These are phyloP conservation scores for Cebus imitator DNA, from an alignment of 2,113 vertebrate genomes.

Conservation along the genomic window DNA sequence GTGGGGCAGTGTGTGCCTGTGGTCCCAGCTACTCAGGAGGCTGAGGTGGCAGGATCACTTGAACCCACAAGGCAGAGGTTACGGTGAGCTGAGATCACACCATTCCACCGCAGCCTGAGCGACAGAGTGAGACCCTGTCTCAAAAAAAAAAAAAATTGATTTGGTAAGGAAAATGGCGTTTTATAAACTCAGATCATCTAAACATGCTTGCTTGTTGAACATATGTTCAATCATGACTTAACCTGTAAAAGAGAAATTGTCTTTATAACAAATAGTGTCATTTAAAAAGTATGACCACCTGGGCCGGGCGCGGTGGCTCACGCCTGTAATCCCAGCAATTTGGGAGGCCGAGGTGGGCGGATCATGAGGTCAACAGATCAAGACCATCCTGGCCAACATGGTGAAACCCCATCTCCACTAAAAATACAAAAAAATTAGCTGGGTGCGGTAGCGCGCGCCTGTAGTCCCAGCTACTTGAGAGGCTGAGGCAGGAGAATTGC, in stretches of 20 bases:
- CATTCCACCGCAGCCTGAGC: not conserved
- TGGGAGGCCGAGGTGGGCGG: no score
- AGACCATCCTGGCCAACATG: no score
- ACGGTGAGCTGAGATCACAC: not conserved
- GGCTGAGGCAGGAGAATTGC: no score
- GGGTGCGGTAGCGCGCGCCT: no score
- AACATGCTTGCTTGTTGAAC: not conserved
- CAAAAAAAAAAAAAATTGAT: not conserved
- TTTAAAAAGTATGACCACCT: not conserved
- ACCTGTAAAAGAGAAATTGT: not conserved
- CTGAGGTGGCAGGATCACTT: not conserved
- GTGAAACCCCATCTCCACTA: no score
- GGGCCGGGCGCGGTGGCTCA: no score
- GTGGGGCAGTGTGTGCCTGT: not conserved
- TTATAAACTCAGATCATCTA: no score
- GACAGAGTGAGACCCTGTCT: not conserved
- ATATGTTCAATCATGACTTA: not conserved
- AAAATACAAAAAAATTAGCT: no score
- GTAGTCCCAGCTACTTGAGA: no score
- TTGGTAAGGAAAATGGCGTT: no score
- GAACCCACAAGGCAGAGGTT: not conserved
- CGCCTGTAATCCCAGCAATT: no score
- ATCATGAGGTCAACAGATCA: no score
- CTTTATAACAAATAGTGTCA: not conserved
- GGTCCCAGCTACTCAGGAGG: not conserved